Evolutionary conservation across 2,888 invertebrate species (phyloP).

Genomic region (Ommatoiulus sabulosus): DNA sequence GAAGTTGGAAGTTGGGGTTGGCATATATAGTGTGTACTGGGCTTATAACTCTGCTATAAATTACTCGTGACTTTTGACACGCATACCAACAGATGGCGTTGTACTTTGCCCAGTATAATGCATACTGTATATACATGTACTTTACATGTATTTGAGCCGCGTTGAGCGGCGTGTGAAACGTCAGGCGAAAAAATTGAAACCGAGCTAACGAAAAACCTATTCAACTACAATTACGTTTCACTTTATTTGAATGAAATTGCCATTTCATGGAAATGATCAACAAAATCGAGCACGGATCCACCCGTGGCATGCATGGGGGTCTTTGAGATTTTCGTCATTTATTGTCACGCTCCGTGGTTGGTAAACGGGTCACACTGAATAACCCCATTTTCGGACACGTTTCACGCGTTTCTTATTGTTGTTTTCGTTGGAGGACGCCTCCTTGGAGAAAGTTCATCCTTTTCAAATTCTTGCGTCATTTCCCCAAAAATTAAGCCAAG

Average conservation of each 20-base stretch:
- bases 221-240: neutral
- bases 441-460: slow-evolving; percentile 29
- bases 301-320: neutral
- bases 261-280: neutral
- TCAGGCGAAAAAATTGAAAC: neutral
- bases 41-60: no score
- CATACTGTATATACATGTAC: no score
- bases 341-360: neutral
- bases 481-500: neutral
- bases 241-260: neutral
- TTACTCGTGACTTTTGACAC: no score
- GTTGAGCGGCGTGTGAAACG: neutral
- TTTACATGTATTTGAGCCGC: no score
- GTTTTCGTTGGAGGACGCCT: neutral
- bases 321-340: neutral
- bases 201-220: neutral
- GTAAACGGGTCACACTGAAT: slow-evolving; percentile 35
- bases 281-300: neutral
- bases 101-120: neutral
- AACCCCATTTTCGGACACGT: slow-evolving; percentile 7
- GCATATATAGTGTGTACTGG: no score
- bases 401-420: slow-evolving; percentile 35
- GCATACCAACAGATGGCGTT: neutral
- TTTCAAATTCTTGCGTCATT: neutral
- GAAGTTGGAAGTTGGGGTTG: no score